Evolutionary conservation across 2,888 invertebrate species (phyloP).

Genomic region (Chrysolina americana): DNA sequence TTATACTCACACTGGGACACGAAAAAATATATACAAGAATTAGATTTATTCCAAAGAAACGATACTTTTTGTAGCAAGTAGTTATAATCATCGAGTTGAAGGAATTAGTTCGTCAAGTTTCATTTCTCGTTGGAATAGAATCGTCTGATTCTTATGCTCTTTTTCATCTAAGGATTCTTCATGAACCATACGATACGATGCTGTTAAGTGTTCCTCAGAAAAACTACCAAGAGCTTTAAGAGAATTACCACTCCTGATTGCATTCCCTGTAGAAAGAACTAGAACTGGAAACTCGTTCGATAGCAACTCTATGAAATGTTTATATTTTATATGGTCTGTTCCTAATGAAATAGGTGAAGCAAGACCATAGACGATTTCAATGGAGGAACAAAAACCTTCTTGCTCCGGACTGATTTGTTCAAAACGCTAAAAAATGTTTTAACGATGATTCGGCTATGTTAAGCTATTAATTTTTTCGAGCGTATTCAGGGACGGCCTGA

Average conservation of each 20-base stretch:
- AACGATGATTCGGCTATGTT: constrained; percentile 55
- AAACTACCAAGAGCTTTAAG: background rate
- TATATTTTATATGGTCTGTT: constrained; percentile 9
- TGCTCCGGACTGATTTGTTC: constrained; percentile 52
- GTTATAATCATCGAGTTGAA: too few species aligned
- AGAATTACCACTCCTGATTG: constrained; percentile 7
- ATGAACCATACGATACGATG: background rate
- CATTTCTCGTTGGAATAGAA: too few species aligned
- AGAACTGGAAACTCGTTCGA: background rate
- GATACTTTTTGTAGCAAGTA: too few species aligned
- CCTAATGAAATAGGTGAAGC: constrained; percentile 26
- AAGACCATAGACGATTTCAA: constrained; percentile 24
- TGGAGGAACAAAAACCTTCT: background rate
- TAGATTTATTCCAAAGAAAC: too few species aligned
- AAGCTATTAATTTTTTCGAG: constrained; percentile 54
- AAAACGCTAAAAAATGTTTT: constrained; percentile 51
- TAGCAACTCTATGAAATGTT: background rate
- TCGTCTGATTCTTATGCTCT: too few species aligned
- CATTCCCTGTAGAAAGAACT: background rate
- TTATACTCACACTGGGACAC: too few species aligned
- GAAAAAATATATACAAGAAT: too few species aligned
- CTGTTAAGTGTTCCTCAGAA: background rate
- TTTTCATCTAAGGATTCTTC: too few species aligned
- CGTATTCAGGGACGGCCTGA: background rate
- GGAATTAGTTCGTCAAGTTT: too few species aligned